Evolutionary conservation across 2,797 vertebrate genomes (phyloP), one percentile per base, ranked within the genome.

Genomic region (Anabas testudineus): DNA sequence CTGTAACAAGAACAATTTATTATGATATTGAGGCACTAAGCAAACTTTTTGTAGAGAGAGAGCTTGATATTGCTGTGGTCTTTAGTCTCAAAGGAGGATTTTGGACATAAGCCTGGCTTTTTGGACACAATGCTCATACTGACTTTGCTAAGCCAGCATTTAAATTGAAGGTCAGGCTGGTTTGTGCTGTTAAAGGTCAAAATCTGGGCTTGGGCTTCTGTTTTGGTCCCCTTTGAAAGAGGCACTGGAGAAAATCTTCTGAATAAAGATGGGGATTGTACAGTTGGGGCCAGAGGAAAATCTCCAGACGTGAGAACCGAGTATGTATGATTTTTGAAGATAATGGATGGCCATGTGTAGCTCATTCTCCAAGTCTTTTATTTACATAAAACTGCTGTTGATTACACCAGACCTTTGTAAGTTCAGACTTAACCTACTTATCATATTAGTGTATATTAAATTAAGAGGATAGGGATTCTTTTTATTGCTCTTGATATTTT

Each of bases 141-240:
- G 74, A 78, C 59, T 71, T 47, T 66, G 52, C 32, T 53, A 42
- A 51, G 21, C 21, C 57, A 64, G 68, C 58, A 59, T 76, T 83
- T 42, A 71, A 71, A 69, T 61, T 82, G 39, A 91, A 91, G 87
- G 88, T 86, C 83, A 85, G 45, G 22, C 34, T 71, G 78, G 67
- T 85, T 75, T 87, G 71, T 74, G 81, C 52, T 19, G 63, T 53
- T 64, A 71, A 76, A 74, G 53, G 67, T 87, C 72, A 78, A 74
- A 72, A 39, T n/a, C 39, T 43, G 55, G 59, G 70, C 59, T 69
- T 59, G 61, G 60, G 71, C 15, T 24, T 19, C 30, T 54, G 36
- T 28, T 22, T 67, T 55, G 51, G 37, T 67, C 43, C 60, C 26
- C 26, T 62, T 57, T 32, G 48, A 49, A 56, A 69, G 45, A 46